Evolutionary conservation across 2,888 invertebrate genomes (phyloP).

Genomic region (Leptinotarsa rubiginosa): DNA sequence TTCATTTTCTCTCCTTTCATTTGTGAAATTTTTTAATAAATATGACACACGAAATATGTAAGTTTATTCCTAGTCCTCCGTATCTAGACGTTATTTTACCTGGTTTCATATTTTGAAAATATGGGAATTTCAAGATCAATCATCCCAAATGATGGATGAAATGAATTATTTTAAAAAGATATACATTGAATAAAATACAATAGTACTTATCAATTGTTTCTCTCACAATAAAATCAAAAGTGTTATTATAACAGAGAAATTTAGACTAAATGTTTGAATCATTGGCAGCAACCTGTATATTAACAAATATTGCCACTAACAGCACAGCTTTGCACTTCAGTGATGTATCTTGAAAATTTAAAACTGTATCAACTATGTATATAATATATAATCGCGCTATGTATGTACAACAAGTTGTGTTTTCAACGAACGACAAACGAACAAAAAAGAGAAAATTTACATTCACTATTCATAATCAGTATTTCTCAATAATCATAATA

Average conservation of each 20-base stretch:
- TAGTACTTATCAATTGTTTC: too few species aligned
- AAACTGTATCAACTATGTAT: conserved; percentile 45
- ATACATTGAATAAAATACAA: too few species aligned
- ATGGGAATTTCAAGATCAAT: too few species aligned
- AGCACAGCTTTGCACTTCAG: conserved; percentile 33
- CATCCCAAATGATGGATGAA: too few species aligned
- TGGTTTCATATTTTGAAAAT: too few species aligned
- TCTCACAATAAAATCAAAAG: too few species aligned
- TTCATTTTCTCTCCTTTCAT: too few species aligned
- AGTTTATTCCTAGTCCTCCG: too few species aligned
- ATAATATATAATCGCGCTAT: conserved; percentile 51
- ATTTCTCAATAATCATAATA: conserved; percentile 50
- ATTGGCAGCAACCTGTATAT: conserved; percentile 30
- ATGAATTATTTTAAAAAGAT: too few species aligned
- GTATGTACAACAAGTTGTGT: conserved; percentile 57
- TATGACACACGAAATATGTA: too few species aligned
- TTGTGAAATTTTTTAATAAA: too few species aligned
- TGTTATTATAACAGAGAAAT: neutral
- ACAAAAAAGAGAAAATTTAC: conserved; percentile 53
- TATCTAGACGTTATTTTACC: too few species aligned
- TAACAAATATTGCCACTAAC: conserved; percentile 28
- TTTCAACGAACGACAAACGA: conserved; percentile 31
- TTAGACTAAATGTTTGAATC: neutral
- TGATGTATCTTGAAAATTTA: conserved; percentile 49
- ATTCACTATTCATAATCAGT: conserved; percentile 55